These are phyloP conservation scores for Ptychodera flava DNA, from an alignment of 35 echinoderm and acorn worm species.

Conservation along the genomic window DNA sequence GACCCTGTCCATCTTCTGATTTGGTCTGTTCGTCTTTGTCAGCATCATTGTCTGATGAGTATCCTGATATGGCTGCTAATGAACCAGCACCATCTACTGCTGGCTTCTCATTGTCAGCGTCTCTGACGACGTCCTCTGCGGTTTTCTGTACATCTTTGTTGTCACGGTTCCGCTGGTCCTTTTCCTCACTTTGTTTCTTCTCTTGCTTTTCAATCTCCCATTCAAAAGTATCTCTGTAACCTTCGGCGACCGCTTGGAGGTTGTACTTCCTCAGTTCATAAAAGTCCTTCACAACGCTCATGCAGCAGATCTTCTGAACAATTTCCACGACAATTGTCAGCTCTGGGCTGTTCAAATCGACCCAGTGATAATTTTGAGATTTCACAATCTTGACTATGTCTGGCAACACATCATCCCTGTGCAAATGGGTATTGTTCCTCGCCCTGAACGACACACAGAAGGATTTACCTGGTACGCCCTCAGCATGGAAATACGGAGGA, in stretches of 20 bases:
- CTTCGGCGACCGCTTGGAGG: conserved; percentile 33
- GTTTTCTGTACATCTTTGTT: neutral
- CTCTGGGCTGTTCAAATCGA: conserved; percentile 61
- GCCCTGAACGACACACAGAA: conserved; percentile 59
- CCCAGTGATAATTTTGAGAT: conserved; percentile 41
- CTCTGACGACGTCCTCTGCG: neutral
- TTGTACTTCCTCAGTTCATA: conserved; percentile 26
- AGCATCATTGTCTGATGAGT: neutral
- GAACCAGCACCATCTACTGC: too few relatives aligned
- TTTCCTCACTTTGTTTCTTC: neutral
- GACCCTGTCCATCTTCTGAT: neutral
- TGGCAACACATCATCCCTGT: conserved; percentile 39
- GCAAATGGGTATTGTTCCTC: conserved; percentile 52
- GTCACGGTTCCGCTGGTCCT: neutral
- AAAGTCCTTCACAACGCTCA: conserved; percentile 51
- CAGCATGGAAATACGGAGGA: conserved; percentile 52
- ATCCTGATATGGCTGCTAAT: too few relatives aligned
- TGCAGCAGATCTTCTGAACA: conserved; percentile 69
- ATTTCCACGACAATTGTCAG: conserved; percentile 69
- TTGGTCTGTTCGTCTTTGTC: neutral
- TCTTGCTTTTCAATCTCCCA: neutral
- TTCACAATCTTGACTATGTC: conserved; percentile 40
- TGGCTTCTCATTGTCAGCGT: neutral
- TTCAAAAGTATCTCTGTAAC: neutral
- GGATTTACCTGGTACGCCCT: conserved; percentile 20